Conservation (phyloP, 2,797 vertebrate species). For the Chelon auratus region DNA sequence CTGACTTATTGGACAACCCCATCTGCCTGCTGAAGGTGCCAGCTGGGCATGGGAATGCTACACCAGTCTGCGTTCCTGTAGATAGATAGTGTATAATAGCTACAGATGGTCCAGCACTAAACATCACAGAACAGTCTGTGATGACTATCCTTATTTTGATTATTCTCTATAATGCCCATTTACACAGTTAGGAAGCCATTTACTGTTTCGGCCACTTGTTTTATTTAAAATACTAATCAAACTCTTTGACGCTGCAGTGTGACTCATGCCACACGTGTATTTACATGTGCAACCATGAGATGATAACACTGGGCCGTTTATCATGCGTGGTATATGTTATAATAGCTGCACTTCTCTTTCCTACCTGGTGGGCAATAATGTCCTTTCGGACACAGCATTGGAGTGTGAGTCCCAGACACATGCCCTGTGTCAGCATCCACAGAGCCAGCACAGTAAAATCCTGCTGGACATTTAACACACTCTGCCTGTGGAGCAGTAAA, state of each 20-base stretch:
- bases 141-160: conserved; percentile 46
- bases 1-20: conserved; percentile 76
- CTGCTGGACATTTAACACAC: conserved; percentile 85
- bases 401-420: conserved; percentile 72
- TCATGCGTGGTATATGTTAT: not conserved
- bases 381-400: conserved; percentile 82
- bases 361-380: conserved; percentile 87
- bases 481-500: conserved; percentile 73
- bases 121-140: conserved; percentile 58
- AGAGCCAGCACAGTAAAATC: conserved; percentile 82
- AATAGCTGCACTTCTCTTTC: conserved; percentile 15
- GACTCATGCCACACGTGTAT: conserved; percentile 5
- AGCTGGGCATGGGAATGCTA: conserved; percentile 84
- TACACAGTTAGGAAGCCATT: conserved; percentile 62
- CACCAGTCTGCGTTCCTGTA: conserved; percentile 80
- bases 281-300: conserved; percentile 10
- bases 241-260: not conserved
- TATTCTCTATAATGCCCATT: conserved; percentile 46
- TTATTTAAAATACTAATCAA: not conserved
- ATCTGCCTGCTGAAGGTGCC: conserved; percentile 81
- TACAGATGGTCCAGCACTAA: conserved; percentile 71
- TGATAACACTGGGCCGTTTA: not conserved
- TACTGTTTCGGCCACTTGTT: conserved; percentile 37
- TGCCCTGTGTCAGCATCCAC: conserved; percentile 59
- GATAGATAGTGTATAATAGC: conserved; percentile 59